phyloP scores from a whole-genome alignment of 2,888 invertebrate species.

The Drosophila falleni region DNA sequence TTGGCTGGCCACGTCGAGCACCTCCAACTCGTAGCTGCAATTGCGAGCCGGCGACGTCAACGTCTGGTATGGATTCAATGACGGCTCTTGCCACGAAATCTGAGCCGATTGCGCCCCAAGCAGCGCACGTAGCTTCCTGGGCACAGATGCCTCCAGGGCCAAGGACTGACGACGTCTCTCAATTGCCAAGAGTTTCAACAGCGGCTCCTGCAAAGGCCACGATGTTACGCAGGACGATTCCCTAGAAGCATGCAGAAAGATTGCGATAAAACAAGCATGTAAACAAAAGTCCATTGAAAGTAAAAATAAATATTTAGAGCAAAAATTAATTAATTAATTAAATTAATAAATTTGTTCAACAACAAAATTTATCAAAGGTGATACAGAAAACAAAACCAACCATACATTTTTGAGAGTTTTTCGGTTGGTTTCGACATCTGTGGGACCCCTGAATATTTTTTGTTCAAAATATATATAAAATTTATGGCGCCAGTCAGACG shows the following conservation, averaged over 20 bases:
- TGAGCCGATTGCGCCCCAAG: conserved; percentile 91
- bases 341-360: too few relatives aligned
- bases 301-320: too few relatives aligned
- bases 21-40: conserved; percentile 84
- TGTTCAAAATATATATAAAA: too few relatives aligned
- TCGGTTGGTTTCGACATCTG: too few relatives aligned
- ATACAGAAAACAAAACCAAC: too few relatives aligned
- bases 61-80: conserved; percentile 87
- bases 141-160: conserved; percentile 92
- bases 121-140: conserved; percentile 92
- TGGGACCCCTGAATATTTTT: too few relatives aligned
- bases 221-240: conserved; percentile 36
- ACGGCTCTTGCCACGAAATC: conserved; percentile 93
- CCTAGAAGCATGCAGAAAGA: not conserved
- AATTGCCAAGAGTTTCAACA: conserved; percentile 32
- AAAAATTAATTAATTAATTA: too few relatives aligned
- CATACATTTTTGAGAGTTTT: too few relatives aligned
- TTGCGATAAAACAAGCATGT: not conserved
- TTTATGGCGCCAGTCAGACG: too few relatives aligned
- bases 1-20: conserved; percentile 82
- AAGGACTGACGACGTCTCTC: conserved; percentile 87
- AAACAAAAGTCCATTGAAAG: too few relatives aligned
- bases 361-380: too few relatives aligned
- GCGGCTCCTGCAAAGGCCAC: conserved; percentile 51
- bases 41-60: conserved; percentile 85